Percentiles rank a stretch among this genome's conserved stretches.
phyloP scores from a whole-genome alignment of 2,797 vertebrate species.

The Gallinago stenura region DNA sequence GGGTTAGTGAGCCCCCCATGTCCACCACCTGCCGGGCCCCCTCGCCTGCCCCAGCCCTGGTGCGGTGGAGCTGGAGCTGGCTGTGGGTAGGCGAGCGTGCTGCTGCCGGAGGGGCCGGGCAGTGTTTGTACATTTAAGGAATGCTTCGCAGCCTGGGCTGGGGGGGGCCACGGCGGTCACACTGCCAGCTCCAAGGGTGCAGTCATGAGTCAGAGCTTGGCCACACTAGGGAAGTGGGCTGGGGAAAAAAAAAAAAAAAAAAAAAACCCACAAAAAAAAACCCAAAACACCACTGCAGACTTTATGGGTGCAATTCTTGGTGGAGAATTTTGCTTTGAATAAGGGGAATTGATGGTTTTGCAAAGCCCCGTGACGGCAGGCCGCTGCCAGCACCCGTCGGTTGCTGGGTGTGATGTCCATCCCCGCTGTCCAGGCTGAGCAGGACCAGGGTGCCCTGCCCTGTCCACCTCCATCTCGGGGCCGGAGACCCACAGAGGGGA shows the following conservation, averaged over 20 bases:
- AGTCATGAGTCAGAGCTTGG: background rate
- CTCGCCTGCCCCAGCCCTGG: background rate
- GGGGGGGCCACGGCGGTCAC: accelerated
- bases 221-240: background rate
- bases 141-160: background rate
- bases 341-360: background rate
- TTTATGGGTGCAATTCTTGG: background rate
- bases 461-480: background rate
- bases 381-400: background rate
- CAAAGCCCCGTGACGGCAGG: background rate
- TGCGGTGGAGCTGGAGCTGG: accelerated
- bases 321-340: background rate
- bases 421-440: accelerated
- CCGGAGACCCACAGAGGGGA: accelerated
- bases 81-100: accelerated
- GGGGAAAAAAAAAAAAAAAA: background rate
- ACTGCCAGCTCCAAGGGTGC: background rate
- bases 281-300: background rate
- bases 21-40: accelerated
- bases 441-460: background rate
- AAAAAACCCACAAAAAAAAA: background rate
- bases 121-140: conserved; percentile 58
- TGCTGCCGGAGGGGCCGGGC: background rate
- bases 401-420: background rate
- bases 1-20: background rate